phyloP scores from a whole-genome alignment of 2,888 invertebrate genomes.

The Argynnis bischoffii region DNA sequence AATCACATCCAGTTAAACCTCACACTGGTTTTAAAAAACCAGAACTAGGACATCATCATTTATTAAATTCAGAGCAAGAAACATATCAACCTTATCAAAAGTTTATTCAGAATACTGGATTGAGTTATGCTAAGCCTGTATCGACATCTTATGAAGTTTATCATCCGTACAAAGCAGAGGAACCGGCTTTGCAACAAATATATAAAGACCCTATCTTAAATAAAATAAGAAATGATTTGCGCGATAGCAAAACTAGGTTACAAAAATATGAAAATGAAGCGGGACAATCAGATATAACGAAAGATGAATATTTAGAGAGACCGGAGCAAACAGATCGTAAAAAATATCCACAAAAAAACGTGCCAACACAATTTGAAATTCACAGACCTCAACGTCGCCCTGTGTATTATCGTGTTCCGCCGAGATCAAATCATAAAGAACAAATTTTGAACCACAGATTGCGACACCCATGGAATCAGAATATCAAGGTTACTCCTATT shows the following conservation, averaged over 20 bases:
- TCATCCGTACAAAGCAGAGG: conserved; percentile 72
- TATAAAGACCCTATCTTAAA: conserved; percentile 66
- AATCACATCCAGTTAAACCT: conserved; percentile 62
- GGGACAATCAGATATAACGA: conserved; percentile 59
- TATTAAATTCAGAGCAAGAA: conserved; percentile 52
- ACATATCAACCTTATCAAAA: conserved; percentile 58
- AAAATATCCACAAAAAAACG: conserved; percentile 63
- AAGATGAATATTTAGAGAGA: conserved; percentile 67
- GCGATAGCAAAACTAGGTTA: conserved; percentile 57
- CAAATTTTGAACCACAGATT: conserved; percentile 64
- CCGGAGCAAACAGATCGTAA: conserved; percentile 64
- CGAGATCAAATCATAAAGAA: conserved; percentile 52
- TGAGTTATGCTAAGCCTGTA: conserved; percentile 51
- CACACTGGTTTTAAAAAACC: conserved; percentile 57
- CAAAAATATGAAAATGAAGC: conserved; percentile 65
- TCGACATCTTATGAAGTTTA: conserved; percentile 66
- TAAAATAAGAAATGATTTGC: conserved; percentile 64
- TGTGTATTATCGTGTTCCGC: conserved; percentile 60
- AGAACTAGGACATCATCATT: conserved; percentile 61
- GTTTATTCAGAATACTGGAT: conserved; percentile 52
- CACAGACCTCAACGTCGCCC: conserved; percentile 67
- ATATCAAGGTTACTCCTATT: conserved; percentile 68
- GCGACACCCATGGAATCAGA: conserved; percentile 72
- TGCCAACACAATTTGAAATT: conserved; percentile 63
- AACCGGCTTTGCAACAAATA: conserved; percentile 61